Base-by-base conservation (phyloP, 2,888 invertebrate species). In the Melipona bicolor region DNA sequence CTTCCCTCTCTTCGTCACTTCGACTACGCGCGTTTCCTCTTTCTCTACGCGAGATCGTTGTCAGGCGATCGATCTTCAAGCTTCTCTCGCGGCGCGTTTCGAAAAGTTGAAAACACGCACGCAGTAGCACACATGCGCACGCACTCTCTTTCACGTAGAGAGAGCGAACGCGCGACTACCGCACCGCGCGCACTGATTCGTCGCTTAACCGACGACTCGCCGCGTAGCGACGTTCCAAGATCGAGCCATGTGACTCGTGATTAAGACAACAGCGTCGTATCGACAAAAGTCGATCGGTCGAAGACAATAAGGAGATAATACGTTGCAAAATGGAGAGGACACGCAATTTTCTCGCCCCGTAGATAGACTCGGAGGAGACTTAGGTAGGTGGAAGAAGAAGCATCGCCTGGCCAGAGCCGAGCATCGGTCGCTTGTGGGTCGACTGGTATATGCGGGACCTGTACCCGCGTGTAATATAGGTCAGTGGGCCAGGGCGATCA, bases 401-500 rank as follows among this genome's bases (percentile, higher is more conserved):
- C 81, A 93, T 93, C 93, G 65, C 59, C 90, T 52, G 89, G 86
- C 85, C 86, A 86, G 84, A 88, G 74, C 77, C 88, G 84, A 88
- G 91, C 88, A 91, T 91, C 88, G 90, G 90, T 90, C 77, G 77
- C 52, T 77, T 88, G 90, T 89, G 88, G 89, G 90, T 89, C 88
- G 89, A 86, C 83, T 87, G 87, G 90, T 90, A 92, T 91, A 93
- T 93, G 92, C 93, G 94, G 93, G 93, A 93, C 92, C 93, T 93
- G 93, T 92, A 92, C 92, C 91, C 90, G 91, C 87, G 90, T 90
- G 88, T 88, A 93, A 94, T 94, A 94, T 94, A 93, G 94, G 94
- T 94, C 93, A 94, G 94, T 94, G 92, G 94, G 94, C 94, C 94
- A 94, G 93, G 94, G 94, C 94, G 93, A 94, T 93, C 93, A 91